Conservation (phyloP, 2,113 vertebrate species). For the Eretmochelys imbricata region DNA sequence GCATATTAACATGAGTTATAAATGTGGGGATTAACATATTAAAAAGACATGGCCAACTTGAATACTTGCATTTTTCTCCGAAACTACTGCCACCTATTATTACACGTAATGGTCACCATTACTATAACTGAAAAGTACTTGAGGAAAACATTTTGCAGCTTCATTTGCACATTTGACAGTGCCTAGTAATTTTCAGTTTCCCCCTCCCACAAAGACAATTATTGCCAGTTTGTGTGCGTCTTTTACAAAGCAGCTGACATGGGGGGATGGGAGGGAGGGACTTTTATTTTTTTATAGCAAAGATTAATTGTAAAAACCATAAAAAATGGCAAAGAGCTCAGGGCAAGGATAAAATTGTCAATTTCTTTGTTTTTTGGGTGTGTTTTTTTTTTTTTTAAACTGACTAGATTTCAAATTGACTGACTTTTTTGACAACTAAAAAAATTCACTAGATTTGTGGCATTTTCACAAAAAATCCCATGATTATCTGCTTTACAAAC, state of each 20-base stretch:
- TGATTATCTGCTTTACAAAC: not conserved
- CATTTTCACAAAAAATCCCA: not conserved
- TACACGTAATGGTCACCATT: not conserved
- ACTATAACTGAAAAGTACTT: not conserved
- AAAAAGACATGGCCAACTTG: not conserved
- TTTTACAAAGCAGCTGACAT: not conserved
- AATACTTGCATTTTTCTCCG: not conserved
- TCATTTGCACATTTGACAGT: not conserved
- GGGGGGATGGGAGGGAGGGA: rapidly evolving
- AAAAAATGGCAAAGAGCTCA: not conserved
- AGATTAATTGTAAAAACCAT: not conserved
- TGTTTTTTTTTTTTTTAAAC: not conserved
- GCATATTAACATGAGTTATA: no score
- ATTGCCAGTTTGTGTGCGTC: not conserved
- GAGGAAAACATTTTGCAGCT: not conserved
- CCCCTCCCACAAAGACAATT: not conserved
- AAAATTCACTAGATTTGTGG: not conserved
- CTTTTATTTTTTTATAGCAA: not conserved
- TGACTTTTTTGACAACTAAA: not conserved
- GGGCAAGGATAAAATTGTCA: not conserved
- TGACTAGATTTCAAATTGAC: not conserved
- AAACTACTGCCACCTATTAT: not conserved
- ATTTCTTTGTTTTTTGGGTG: not conserved
- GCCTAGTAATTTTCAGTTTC: not conserved
- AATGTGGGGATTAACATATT: no score